Evolutionary conservation across 2,888 invertebrate genomes (phyloP), one percentile per base, ranked within the genome.

Genomic region (Amblyjoppa proteus): DNA sequence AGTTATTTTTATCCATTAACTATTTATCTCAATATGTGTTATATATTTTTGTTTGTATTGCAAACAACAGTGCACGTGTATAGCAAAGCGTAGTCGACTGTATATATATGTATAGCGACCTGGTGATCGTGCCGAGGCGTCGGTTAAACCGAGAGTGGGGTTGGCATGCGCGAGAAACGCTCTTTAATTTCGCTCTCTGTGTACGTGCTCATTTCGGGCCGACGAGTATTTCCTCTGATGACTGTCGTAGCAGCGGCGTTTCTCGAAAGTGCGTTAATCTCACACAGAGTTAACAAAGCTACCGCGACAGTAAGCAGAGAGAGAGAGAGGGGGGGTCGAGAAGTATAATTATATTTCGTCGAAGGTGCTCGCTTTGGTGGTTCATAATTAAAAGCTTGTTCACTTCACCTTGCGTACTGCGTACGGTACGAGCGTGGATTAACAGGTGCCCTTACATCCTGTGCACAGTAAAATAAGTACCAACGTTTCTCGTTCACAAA

Each of bases 211-310:
- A 38, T 20, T 20, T 53, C 51, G 16, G 13, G 16, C 38, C 25
- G 45, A 69, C 74, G 28, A 70, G 70, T 41, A 70, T 34, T n/a
- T 45, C 41, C 25, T 31, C 28, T 31, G 41, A 41, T 5, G 5
- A 79, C 58, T 41, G 66, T 28, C 58, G 28, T 25, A 9, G 13
- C 28, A 13, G 73, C 58, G 66, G 49, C 71, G 73, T 56, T n/a
- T 28, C 56, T 77, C 7, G n/a, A 74, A 78, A 78, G 58, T 58
- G 73, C 83, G 34, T 78, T 68, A 69, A 78, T 79, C 64, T 28
- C 20, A 34, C 53, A 34, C 25, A 51, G 25, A 31, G 38, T 73
- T 69, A 58, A 70, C 41, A 71, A 25, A 77, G 25, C 66, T 0
- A 31, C 53, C 11, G 11, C 56, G 11, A 1, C 56, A 45, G 11